Base-by-base conservation (phyloP, 1,140 invertebrate genomes). In the Zaprionus davidi region DNA sequence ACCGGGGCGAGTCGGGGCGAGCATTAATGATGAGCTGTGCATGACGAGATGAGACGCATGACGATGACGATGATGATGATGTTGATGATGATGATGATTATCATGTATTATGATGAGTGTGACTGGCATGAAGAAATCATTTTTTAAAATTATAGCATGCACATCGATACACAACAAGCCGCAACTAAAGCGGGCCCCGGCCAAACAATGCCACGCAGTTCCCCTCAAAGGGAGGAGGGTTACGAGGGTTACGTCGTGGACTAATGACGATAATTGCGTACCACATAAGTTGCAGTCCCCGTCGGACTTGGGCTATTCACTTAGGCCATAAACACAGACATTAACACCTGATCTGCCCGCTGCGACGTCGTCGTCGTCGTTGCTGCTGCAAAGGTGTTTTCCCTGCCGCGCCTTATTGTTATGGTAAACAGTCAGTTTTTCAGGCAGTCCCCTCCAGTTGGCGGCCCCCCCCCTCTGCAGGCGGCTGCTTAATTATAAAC, bases 121-220 rank as follows among this genome's bases (percentile, higher is more conserved):
- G 71, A 87, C 85, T 81, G 85, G 78, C 84, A 88, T 90, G 82
- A 85, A 85, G 81, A 88, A 88, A 88, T 90, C 84, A 87, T 87
- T 86, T 86, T 78, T 77, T 78, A 26, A 87, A 87, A 87, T 87
- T 87, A 87, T 87, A 87, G 72, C 81, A 76, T 90, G 85, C 85
- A 88, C 85, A 88, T 88, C 86, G 85, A 88, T 90, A 90, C 67
- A 81, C 81, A 88, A 91, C 87, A 91, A 91, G 87, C 88, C 87
- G 87, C 83, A 91, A 91, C 87, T 91, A 91, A 91, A 91, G 84
- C 85, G 81, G 76, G 76, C 71, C 63, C 31, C 69, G 13, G 41
- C 11, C 60, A 75, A 76, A 84, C 81, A 90, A 85, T 74, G 70
- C 4, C 24, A 15, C 9, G 44, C 22, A 51, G 46, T 20, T 28